Conservation (phyloP, 2,113 vertebrate species). For the Taurulus bubalis region DNA sequence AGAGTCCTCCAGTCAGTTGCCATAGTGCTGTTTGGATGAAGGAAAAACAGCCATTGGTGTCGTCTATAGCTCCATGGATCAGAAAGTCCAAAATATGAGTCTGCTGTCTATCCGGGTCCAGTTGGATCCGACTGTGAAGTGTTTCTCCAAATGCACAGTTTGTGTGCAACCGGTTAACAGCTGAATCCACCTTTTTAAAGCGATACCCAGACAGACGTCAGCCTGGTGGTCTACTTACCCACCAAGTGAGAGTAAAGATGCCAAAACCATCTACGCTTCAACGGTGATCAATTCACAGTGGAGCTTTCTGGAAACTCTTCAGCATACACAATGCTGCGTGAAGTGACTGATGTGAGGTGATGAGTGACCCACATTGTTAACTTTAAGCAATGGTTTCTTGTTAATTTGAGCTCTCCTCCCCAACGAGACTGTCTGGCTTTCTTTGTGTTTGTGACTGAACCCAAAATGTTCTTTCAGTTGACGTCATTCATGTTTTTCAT, state of each 20-base stretch:
- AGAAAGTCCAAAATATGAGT: conserved; percentile 31
- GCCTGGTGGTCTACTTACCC: conserved; percentile 45
- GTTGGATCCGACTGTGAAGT: conserved; percentile 11
- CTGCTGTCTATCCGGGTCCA: conserved; percentile 2
- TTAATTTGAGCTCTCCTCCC: conserved; percentile 30
- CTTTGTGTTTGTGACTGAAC: conserved; percentile 28
- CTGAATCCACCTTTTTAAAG: conserved; percentile 25
- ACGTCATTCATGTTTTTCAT: conserved; percentile 16
- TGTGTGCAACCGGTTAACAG: conserved; percentile 9
- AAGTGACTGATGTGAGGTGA: conserved; percentile 31
- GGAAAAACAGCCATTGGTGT: conserved; percentile 41
- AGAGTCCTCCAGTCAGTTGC: conserved; percentile 42
- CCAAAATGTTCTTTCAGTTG: conserved; percentile 42
- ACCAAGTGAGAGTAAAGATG: conserved; percentile 25
- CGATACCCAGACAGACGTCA: neutral
- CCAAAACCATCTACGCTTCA: conserved; percentile 34
- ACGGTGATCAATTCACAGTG: conserved; percentile 39
- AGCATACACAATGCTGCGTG: conserved; percentile 16
- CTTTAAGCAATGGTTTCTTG: conserved; percentile 25
- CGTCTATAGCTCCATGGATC: conserved; percentile 27
- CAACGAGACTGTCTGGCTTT: conserved; percentile 27
- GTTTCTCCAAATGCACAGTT: conserved; percentile 16
- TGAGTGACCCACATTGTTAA: conserved; percentile 25
- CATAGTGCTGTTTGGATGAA: conserved; percentile 72
- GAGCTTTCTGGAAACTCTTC: conserved; percentile 46